A percentile compares a stretch with the other conserved stretches of the same genome.
These are phyloP conservation scores for Cheumatopsyche charites DNA, from an alignment of 1,140 invertebrate species.

Conservation along the genomic window DNA sequence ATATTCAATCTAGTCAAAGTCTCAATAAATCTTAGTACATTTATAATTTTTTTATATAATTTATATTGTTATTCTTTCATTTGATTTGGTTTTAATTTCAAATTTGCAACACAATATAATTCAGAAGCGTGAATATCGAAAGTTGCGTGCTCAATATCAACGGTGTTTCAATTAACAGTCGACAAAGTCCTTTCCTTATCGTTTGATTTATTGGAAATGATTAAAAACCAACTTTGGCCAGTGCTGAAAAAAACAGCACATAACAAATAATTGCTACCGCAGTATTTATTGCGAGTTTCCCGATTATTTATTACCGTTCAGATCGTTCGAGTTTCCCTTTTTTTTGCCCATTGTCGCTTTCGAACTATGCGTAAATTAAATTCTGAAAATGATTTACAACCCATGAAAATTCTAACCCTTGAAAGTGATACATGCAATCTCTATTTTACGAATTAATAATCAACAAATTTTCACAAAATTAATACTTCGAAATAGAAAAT, in stretches of 20 bases:
- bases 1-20: no score
- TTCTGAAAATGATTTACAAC: neutral
- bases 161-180: slow-evolving; percentile 15
- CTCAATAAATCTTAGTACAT: no score
- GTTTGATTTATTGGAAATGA: slow-evolving; percentile 32
- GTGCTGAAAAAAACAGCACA: neutral
- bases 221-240: neutral
- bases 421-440: neutral
- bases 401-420: neutral
- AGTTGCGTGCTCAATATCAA: slow-evolving; percentile 15
- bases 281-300: slow-evolving; percentile 14
- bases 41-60: no score
- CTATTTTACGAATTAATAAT: no score
- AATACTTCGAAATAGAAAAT: no score
- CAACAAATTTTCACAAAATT: no score
- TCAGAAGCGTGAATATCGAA: neutral
- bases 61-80: no score
- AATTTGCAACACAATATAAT: no score
- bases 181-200: slow-evolving; percentile 21
- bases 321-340: neutral
- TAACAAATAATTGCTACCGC: slow-evolving; percentile 1
- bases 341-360: neutral
- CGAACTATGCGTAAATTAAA: slow-evolving; percentile 28
- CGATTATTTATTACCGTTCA: slow-evolving; percentile 14
- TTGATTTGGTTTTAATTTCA: no score